A percentile compares a stretch with the other conserved stretches of the same genome.
Evolutionary conservation across 1,140 invertebrate genomes (phyloP).

Genomic region (Cydia pomonella): DNA sequence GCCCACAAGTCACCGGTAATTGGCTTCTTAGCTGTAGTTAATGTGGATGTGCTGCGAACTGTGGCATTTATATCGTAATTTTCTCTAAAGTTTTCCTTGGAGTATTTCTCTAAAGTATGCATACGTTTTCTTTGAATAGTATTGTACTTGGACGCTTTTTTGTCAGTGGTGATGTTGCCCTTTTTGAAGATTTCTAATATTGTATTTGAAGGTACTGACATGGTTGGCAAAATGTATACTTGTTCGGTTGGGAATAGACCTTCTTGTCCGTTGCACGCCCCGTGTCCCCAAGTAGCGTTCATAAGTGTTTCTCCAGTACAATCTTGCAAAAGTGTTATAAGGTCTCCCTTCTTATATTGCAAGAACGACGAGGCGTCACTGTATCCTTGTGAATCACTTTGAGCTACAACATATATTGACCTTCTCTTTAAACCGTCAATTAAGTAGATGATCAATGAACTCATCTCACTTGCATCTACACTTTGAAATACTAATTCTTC

Average conservation of each 20-base stretch:
- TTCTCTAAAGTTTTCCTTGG: conserved; percentile 90
- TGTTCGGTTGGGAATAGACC: conserved; percentile 94
- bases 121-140: conserved; percentile 84
- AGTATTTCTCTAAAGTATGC: conserved; percentile 91
- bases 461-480: conserved; percentile 93
- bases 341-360: conserved; percentile 89
- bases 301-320: conserved; percentile 88
- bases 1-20: conserved; percentile 88
- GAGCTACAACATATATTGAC: conserved; percentile 91
- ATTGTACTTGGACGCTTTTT: conserved; percentile 75
- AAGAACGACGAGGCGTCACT: conserved; percentile 83
- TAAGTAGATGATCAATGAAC: conserved; percentile 91
- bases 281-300: conserved; percentile 88
- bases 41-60: conserved; percentile 83
- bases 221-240: conserved; percentile 93
- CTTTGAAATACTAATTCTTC: conserved; percentile 96
- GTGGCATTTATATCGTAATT: conserved; percentile 76
- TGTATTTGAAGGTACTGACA: conserved; percentile 86
- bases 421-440: conserved; percentile 93
- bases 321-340: conserved; percentile 90
- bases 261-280: conserved; percentile 84
- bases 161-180: conserved; percentile 75
- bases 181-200: conserved; percentile 83
- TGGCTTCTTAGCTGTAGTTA: conserved; percentile 83
- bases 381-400: conserved; percentile 82